A percentile compares a stretch with the other conserved stretches of the same genome.
These are phyloP conservation scores for Scomberomorus guttatus DNA, from an alignment of 2,797 vertebrate genomes.

Conservation along the genomic window DNA sequence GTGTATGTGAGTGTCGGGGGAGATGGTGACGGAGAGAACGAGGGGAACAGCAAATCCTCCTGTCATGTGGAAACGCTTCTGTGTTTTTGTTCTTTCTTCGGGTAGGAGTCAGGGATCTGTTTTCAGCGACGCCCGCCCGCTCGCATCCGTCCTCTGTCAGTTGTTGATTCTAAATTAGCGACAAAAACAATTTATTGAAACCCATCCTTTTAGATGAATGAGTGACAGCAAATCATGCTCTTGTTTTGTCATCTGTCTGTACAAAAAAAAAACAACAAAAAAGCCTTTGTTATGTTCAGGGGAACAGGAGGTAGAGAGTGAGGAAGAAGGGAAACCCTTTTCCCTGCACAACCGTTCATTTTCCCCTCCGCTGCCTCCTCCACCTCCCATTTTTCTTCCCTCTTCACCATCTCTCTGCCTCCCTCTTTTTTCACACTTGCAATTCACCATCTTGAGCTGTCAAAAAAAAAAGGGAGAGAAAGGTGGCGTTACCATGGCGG, in stretches of 20 bases:
- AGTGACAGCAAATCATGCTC: conserved; percentile 29
- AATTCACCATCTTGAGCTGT: conserved; percentile 61
- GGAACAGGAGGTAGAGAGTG: neutral
- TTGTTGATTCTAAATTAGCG: conserved; percentile 39
- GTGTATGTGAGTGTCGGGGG: conserved; percentile 8
- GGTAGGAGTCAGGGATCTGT: conserved; percentile 22
- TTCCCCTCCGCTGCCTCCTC: conserved; percentile 8
- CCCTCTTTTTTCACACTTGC: conserved; percentile 34
- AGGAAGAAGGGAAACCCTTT: conserved; percentile 55
- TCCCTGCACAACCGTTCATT: conserved; percentile 39
- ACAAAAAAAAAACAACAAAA: conserved; percentile 9
- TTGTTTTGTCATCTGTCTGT: conserved; percentile 48
- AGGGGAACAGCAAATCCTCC: conserved; percentile 51
- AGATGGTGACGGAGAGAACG: conserved; percentile 36
- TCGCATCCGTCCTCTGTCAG: conserved; percentile 18
- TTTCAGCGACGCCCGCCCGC: neutral
- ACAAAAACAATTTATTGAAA: conserved; percentile 38
- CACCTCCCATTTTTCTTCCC: neutral
- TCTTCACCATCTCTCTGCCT: neutral
- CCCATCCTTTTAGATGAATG: conserved; percentile 36
- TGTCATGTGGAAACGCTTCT: conserved; percentile 45
- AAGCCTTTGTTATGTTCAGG: neutral
- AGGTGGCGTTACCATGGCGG: conserved; percentile 74
- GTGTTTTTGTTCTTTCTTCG: conserved; percentile 47
- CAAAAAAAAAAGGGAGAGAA: conserved; percentile 36